Evolutionary conservation across 2,113 vertebrate genomes (phyloP), one percentile per base, ranked within the genome.

Genomic region (Prionailurus viverrinus): DNA sequence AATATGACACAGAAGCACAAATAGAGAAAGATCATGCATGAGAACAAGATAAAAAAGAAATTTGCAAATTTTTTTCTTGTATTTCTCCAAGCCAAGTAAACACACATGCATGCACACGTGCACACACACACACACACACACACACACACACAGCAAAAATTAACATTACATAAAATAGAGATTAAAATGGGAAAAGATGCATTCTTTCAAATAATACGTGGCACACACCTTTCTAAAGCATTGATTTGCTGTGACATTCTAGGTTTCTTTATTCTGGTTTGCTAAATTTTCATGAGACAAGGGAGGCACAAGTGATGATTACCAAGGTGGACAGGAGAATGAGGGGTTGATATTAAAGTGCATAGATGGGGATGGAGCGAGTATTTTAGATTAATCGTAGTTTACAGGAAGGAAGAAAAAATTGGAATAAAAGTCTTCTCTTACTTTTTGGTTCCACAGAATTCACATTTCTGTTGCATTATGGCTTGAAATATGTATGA

Each of bases 181-280:
- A 41, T 71, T 19, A 81, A 92, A 84, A 63, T 39, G 25, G 16
- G 86, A 19, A 94, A 7, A 84, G 4, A 73, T 80, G 39, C 25
- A 69, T 76, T 95, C 55, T 94, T 27, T 61, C 78, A 93, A 90
- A 45, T 41, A 80, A 76, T 84, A 31, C 25, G 74, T 86, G 36
- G 27, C 58, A 68, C n/a, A 78, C 82, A 89, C 91, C 66, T 48
- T 88, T 91, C 14, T 51, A 45, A 61, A 55, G 27, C 3, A 4
- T 45, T 71, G 33, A 91, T 91, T 84, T 93, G 29, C 39, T 58
- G 18, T 74, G 89, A 74, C 41, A 80, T 23, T 78, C 76, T 91
- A 71, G 12, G 3, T 65, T 90, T 90, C 18, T 92, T 41, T 51
- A 27, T 31, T 71, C 16, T 36, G 53, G 14, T 63, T 74, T 83